Percentiles rank a stretch among this genome's conserved stretches.
These are phyloP conservation scores for Anas acuta DNA, from an alignment of 2,797 vertebrate genomes.

Conservation along the genomic window DNA sequence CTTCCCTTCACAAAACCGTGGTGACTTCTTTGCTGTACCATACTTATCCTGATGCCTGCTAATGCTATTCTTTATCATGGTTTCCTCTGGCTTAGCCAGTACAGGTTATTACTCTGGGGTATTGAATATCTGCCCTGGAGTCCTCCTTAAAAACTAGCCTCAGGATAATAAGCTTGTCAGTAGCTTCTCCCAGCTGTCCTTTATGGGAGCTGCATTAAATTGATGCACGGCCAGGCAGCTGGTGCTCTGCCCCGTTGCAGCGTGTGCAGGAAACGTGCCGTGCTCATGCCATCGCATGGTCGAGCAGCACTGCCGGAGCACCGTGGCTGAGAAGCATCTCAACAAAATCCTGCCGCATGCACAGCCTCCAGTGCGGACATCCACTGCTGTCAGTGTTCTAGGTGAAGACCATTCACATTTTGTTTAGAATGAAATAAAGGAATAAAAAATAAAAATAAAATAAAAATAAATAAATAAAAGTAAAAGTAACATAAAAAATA, in stretches of 20 bases:
- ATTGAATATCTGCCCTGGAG: not conserved
- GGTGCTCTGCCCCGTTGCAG: not conserved
- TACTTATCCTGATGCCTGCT: not conserved
- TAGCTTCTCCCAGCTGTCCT: not conserved
- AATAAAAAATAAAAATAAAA: not conserved
- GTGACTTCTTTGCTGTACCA: not conserved
- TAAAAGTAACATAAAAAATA: no score
- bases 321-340: accelerated
- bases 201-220: not conserved
- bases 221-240: not conserved
- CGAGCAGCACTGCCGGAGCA: not conserved
- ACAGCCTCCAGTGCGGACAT: not conserved
- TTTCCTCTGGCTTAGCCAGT: not conserved
- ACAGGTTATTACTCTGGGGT: not conserved
- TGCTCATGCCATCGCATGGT: not conserved
- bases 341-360: not conserved
- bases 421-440: not conserved
- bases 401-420: not conserved
- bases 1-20: not conserved
- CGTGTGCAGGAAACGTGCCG: accelerated
- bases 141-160: not conserved
- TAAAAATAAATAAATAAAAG: no score
- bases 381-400: not conserved
- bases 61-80: not conserved
- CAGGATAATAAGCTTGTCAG: not conserved